phyloP scores from a whole-genome alignment of 2,888 invertebrate species.

The Drosophila tripunctata region DNA sequence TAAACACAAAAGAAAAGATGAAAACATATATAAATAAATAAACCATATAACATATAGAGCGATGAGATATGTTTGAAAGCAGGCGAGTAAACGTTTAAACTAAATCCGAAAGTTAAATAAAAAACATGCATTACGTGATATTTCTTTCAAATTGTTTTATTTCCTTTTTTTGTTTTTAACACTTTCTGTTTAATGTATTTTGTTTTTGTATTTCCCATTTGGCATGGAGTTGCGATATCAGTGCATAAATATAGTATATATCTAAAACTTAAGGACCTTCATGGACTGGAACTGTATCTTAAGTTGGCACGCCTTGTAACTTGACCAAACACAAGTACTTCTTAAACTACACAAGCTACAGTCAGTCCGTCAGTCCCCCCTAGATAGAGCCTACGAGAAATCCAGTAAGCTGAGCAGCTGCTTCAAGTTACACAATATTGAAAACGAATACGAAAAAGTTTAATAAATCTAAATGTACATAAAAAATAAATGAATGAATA shows the following conservation, averaged over 20 bases:
- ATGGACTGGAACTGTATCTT: constrained; percentile 5
- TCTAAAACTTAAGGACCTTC: neutral
- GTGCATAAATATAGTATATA: too few relatives aligned
- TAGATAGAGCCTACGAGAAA: constrained; percentile 28
- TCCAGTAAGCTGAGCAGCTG: constrained; percentile 10
- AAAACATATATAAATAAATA: neutral
- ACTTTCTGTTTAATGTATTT: neutral
- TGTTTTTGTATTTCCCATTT: constrained; percentile 10
- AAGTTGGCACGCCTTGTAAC: constrained; percentile 61
- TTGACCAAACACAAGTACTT: constrained; percentile 59
- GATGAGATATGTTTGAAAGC: constrained; percentile 36
- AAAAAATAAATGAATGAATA: constrained; percentile 49
- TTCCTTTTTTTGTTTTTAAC: constrained; percentile 31
- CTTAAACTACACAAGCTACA: constrained; percentile 1
- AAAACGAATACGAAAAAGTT: constrained; percentile 3
- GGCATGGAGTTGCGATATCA: neutral
- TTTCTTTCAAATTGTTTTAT: constrained; percentile 73
- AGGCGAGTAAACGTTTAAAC: constrained; percentile 37
- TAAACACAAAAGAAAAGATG: neutral
- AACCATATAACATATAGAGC: constrained; percentile 27
- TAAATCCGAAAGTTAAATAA: constrained; percentile 61
- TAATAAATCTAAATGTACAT: constrained; percentile 55
- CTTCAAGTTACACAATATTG: constrained; percentile 7
- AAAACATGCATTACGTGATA: constrained; percentile 78
- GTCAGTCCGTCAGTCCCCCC: constrained; percentile 6